Conservation (phyloP, 2,888 invertebrate species). For the Pogonocherus hispidulus region DNA sequence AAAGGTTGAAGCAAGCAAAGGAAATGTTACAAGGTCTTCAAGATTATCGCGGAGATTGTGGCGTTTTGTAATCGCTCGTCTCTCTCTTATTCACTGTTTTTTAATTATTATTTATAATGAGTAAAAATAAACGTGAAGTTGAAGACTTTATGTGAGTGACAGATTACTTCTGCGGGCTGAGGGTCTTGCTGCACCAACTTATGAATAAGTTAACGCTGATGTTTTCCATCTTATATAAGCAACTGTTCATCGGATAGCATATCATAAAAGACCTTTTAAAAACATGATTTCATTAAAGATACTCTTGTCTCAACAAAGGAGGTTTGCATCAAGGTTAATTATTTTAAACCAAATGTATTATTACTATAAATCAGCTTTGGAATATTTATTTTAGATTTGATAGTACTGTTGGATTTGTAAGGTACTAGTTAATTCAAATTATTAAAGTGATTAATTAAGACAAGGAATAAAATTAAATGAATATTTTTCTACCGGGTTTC, state of each 20-base stretch:
- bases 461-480: too few species aligned
- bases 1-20: slow-evolving; percentile 64
- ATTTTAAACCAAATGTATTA: not conserved
- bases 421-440: too few species aligned
- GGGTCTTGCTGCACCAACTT: slow-evolving; percentile 49
- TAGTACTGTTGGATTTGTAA: not conserved
- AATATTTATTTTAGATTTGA: not conserved
- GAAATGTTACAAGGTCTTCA: slow-evolving; percentile 68
- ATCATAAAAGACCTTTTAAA: slow-evolving; percentile 33
- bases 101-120: slow-evolving; percentile 67
- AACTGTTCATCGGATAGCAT: slow-evolving; percentile 34
- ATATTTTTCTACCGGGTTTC: too few species aligned
- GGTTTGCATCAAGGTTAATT: not conserved
- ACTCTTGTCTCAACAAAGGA: not conserved
- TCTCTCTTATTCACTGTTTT: slow-evolving; percentile 51
- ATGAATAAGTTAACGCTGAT: slow-evolving; percentile 53
- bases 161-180: slow-evolving; percentile 62
- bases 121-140: slow-evolving; percentile 64
- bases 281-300: slow-evolving; percentile 35
- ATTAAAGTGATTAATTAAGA: too few species aligned
- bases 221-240: slow-evolving; percentile 35
- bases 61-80: slow-evolving; percentile 59
- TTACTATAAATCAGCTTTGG: not conserved
- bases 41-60: slow-evolving; percentile 69
- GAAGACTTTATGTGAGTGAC: slow-evolving; percentile 68